Evolutionary conservation across 1,140 invertebrate species (phyloP).

Genomic region (Pissodes strobi): DNA sequence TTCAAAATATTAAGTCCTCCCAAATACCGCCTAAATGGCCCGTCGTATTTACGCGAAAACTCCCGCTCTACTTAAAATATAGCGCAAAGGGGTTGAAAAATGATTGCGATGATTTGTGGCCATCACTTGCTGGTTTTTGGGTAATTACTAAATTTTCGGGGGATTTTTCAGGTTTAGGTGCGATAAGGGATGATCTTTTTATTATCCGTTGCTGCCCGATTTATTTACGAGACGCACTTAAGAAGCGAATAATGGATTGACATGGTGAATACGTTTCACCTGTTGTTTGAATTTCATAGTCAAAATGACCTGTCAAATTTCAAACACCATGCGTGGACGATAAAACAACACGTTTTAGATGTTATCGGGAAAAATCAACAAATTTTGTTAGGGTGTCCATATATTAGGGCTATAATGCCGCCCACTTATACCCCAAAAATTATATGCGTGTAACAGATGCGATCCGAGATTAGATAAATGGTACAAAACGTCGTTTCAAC

Average conservation of each 20-base stretch:
- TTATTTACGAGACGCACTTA: not conserved
- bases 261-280: no score
- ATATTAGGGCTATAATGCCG: conserved; percentile 9
- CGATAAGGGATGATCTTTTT: conserved; percentile 7
- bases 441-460: not conserved
- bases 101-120: conserved; percentile 35
- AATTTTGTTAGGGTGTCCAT: conserved; percentile 11
- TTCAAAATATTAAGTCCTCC: no score
- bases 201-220: not conserved
- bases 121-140: conserved; percentile 34
- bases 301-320: no score
- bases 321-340: no score
- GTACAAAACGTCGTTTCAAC: conserved; percentile 31
- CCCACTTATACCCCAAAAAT: conserved; percentile 14
- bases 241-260: no score
- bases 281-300: no score
- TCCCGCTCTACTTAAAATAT: conserved; percentile 9
- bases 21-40: no score
- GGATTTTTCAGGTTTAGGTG: conserved; percentile 19
- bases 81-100: conserved; percentile 28
- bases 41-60: not conserved
- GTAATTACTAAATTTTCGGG: conserved; percentile 28
- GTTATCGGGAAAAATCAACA: conserved; percentile 22
- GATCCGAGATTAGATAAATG: conserved; percentile 20
- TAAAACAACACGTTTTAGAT: no score